These are phyloP conservation scores for Trachymyrmex septentrionalis DNA, from an alignment of 1,140 invertebrate species.

Conservation along the genomic window DNA sequence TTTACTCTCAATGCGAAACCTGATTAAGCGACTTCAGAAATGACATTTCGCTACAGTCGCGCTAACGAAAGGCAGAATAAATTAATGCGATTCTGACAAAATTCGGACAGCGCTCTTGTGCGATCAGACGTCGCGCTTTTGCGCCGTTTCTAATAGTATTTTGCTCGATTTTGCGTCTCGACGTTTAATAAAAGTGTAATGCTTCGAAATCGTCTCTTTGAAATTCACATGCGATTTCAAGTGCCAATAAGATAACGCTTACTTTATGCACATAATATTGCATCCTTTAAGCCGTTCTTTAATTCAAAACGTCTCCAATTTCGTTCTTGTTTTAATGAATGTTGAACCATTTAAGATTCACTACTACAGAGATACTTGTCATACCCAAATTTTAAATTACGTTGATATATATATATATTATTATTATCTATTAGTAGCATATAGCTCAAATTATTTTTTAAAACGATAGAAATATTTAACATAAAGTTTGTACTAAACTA, in stretches of 20 bases:
- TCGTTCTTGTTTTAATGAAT: slow-evolving; percentile 9
- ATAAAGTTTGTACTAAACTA: background rate
- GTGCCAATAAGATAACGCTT: background rate
- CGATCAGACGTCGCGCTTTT: slow-evolving; percentile 26
- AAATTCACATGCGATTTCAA: slow-evolving; percentile 44
- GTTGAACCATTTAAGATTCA: slow-evolving; percentile 2
- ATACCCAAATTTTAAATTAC: slow-evolving; percentile 17
- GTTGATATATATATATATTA: background rate
- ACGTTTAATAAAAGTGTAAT: slow-evolving; percentile 49
- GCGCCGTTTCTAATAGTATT: slow-evolving; percentile 17
- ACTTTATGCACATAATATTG: background rate
- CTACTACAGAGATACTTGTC: background rate
- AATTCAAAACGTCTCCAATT: background rate
- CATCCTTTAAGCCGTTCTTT: slow-evolving; percentile 12
- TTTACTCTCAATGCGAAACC: slow-evolving; percentile 77
- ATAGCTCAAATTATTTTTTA: background rate
- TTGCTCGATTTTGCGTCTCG: slow-evolving; percentile 29
- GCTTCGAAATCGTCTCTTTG: slow-evolving; percentile 24
- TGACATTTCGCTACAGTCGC: slow-evolving; percentile 66
- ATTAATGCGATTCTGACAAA: slow-evolving; percentile 62
- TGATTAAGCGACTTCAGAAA: slow-evolving; percentile 70
- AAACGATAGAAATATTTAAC: background rate
- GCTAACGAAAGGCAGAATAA: slow-evolving; percentile 58
- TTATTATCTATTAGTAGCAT: background rate
- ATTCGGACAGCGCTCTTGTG: slow-evolving; percentile 40